Evolutionary conservation across 2,888 invertebrate species (phyloP).

Genomic region (Meiosimyza platycephala): DNA sequence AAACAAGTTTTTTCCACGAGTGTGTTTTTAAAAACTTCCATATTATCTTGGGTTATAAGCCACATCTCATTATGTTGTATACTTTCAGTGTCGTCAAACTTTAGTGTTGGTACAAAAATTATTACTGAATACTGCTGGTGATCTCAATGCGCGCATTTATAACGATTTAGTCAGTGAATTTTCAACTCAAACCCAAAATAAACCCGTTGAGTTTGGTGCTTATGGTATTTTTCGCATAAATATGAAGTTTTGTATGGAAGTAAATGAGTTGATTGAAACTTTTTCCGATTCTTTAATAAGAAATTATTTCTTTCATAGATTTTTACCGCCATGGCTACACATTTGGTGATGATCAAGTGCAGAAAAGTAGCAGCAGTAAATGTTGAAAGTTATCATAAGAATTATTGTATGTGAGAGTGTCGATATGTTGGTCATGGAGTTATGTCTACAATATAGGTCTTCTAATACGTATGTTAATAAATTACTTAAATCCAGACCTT

Average conservation of each 20-base stretch:
- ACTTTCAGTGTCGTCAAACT: constrained; percentile 4
- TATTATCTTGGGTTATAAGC: no score
- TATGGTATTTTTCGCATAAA: constrained; percentile 16
- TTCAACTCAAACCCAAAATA: constrained; percentile 17
- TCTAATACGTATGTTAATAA: no score
- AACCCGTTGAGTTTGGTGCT: constrained; percentile 18
- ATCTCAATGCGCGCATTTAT: constrained; percentile 16
- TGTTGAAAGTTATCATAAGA: no score
- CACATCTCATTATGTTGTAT: no score
- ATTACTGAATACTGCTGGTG: background rate
- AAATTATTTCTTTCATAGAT: background rate
- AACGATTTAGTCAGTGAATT: constrained; percentile 31
- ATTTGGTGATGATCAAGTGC: background rate
- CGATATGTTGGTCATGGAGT: no score
- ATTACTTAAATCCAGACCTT: no score
- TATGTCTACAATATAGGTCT: no score
- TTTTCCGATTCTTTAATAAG: no score
- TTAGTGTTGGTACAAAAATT: background rate
- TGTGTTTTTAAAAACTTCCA: no score
- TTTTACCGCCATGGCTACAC: background rate
- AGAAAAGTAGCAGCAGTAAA: no score
- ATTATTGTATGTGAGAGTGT: no score
- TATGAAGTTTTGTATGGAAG: constrained; percentile 13
- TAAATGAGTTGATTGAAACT: background rate
- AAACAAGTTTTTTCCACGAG: no score